Evolutionary conservation across 2,888 invertebrate species (phyloP).

Genomic region (Cordilura impudica): DNA sequence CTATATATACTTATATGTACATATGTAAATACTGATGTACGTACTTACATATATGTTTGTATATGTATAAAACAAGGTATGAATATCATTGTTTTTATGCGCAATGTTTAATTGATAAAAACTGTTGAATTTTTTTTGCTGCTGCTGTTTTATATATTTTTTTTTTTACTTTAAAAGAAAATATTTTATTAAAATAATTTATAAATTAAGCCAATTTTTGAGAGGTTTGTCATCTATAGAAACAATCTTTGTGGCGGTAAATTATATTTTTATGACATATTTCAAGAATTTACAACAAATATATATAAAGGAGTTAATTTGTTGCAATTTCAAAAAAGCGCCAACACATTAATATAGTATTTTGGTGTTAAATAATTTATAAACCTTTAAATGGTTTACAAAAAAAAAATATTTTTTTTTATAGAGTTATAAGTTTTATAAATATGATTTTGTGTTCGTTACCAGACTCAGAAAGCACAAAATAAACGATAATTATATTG

Average conservation of each 20-base stretch:
- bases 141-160: neutral
- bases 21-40: neutral
- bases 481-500: too few species aligned
- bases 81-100: neutral
- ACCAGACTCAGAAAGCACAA: too few species aligned
- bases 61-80: constrained; percentile 14
- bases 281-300: neutral
- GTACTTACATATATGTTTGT: neutral
- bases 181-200: neutral
- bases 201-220: neutral
- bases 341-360: too few species aligned
- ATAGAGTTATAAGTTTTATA: too few species aligned
- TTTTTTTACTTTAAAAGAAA: neutral
- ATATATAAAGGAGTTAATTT: too few species aligned
- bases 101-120: neutral
- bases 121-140: neutral
- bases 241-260: neutral
- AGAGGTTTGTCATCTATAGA: neutral
- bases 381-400: neutral
- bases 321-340: too few species aligned
- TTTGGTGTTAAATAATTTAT: neutral
- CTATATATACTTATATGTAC: neutral
- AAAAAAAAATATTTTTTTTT: neutral
- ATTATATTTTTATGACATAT: neutral
- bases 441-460: too few species aligned